Conservation (phyloP, 2,113 vertebrate species). For the Psilopsiagon aymara region DNA sequence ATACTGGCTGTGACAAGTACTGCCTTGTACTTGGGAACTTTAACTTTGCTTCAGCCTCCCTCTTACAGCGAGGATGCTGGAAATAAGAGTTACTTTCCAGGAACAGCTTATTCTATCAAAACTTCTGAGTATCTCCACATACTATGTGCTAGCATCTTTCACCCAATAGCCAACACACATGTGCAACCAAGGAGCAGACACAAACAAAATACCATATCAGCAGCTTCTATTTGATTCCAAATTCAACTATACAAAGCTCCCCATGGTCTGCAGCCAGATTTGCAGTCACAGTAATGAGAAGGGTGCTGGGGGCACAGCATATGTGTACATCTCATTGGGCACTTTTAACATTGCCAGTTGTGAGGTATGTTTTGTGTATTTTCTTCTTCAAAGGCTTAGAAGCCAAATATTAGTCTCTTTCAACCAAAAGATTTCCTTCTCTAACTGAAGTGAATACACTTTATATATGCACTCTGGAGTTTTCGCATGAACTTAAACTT, state of each 20-base stretch:
- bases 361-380: background rate
- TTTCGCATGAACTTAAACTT: background rate
- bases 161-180: fast-evolving
- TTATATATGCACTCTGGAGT: background rate
- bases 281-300: background rate
- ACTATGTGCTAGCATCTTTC: background rate
- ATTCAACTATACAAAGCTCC: background rate
- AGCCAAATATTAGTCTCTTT: background rate
- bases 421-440: background rate
- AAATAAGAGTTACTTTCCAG: background rate
- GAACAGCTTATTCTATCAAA: background rate
- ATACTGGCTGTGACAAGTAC: background rate
- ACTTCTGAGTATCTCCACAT: background rate
- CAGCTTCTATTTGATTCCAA: background rate
- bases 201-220: background rate
- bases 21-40: background rate
- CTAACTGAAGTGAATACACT: background rate
- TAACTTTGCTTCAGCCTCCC: background rate
- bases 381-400: background rate
- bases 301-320: background rate
- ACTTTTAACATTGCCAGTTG: background rate
- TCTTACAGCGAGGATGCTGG: background rate
- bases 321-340: fast-evolving
- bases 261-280: background rate
- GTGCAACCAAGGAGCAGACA: background rate